A percentile compares a stretch with the other conserved stretches of the same genome.
Conservation (phyloP, 2,113 vertebrate genomes). For the Leptosomus discolor region DNA sequence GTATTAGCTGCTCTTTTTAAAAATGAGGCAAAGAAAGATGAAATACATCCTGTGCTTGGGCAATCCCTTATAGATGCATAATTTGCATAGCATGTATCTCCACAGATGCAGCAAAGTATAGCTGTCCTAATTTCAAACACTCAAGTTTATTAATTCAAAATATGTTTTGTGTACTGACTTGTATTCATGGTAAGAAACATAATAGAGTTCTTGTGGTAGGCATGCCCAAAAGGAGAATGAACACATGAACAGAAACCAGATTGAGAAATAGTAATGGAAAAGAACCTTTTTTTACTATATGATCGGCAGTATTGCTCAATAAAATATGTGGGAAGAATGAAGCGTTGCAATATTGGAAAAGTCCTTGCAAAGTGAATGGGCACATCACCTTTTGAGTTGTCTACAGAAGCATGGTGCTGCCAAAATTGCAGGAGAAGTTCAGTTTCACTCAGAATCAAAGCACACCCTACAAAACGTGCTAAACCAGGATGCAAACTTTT, state of each 20-base stretch:
- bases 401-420: background rate
- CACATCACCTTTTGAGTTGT: background rate
- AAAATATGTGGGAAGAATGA: background rate
- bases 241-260: background rate
- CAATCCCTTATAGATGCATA: background rate
- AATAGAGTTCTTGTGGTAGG: background rate
- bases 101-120: background rate
- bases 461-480: background rate
- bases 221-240: background rate
- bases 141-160: background rate
- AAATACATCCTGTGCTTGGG: background rate
- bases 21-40: background rate
- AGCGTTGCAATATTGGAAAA: background rate
- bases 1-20: background rate
- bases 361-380: background rate
- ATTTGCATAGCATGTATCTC: background rate
- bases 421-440: background rate
- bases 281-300: background rate
- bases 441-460: background rate
- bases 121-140: slow-evolving; percentile 1
- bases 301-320: background rate
- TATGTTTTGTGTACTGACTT: background rate
- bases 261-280: background rate
- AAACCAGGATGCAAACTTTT: background rate
- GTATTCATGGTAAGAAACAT: background rate